Conservation (phyloP, 2,888 invertebrate species). For the Drosophila phalerata region DNA sequence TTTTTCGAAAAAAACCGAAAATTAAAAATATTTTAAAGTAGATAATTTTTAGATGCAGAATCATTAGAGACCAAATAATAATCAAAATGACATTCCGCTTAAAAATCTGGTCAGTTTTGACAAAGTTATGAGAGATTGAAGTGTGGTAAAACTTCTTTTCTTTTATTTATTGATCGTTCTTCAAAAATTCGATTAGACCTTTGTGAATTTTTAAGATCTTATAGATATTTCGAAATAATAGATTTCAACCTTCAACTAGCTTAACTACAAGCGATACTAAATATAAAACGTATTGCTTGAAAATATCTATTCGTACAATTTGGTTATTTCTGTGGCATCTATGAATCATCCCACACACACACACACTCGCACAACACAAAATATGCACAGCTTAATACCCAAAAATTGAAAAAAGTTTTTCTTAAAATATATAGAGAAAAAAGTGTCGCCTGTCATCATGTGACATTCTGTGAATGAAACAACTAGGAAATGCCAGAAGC, state of each 20-base stretch:
- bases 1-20: too few relatives aligned
- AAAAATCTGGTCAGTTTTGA: too few relatives aligned
- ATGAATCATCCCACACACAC: slow-evolving; percentile 61
- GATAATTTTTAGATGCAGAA: too few relatives aligned
- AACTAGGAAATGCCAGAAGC: slow-evolving; percentile 65
- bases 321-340: slow-evolving; percentile 52
- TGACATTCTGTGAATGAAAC: slow-evolving; percentile 65
- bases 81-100: too few relatives aligned
- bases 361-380: slow-evolving; percentile 27
- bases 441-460: slow-evolving; percentile 78
- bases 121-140: too few relatives aligned
- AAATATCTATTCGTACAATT: slow-evolving; percentile 58
- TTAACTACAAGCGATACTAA: slow-evolving; percentile 53
- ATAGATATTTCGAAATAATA: slow-evolving; percentile 10
- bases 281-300: slow-evolving; percentile 51
- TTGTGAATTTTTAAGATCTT: neutral
- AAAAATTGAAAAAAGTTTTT: slow-evolving; percentile 44
- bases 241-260: slow-evolving; percentile 57
- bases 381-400: slow-evolving; percentile 55
- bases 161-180: too few relatives aligned
- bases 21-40: too few relatives aligned
- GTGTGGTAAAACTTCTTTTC: too few relatives aligned
- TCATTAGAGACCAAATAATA: too few relatives aligned
- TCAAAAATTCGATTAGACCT: slow-evolving; percentile 1
- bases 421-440: slow-evolving; percentile 30